Conservation (phyloP, 2,888 invertebrate genomes). For the Bugulina stolonifera region DNA sequence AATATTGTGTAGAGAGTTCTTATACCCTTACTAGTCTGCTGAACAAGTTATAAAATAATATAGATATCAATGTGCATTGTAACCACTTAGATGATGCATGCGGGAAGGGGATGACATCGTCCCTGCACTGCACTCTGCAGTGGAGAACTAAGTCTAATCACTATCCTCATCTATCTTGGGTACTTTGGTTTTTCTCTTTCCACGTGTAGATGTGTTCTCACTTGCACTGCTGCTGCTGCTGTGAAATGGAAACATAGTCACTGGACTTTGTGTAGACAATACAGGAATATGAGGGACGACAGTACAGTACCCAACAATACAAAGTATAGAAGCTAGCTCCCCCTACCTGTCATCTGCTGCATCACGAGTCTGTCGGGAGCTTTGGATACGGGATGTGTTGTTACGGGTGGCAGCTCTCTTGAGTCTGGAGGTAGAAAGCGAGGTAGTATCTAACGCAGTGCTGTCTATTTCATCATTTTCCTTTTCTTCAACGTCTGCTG, state of each 20-base stretch:
- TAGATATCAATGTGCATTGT: no score
- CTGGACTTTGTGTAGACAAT: no score
- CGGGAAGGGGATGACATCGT: no score
- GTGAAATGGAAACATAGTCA: no score
- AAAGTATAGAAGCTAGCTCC: no score
- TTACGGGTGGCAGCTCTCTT: not conserved
- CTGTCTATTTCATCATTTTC: not conserved
- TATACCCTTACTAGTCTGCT: no score
- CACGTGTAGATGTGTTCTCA: not conserved
- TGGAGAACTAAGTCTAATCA: not conserved
- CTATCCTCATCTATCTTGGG: constrained; percentile 2
- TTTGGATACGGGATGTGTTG: not conserved
- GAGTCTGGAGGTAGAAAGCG: not conserved
- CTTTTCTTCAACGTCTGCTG: not conserved
- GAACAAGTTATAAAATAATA: no score
- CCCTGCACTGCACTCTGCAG: no score
- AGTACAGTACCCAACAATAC: no score
- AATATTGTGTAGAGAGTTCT: no score
- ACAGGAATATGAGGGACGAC: no score
- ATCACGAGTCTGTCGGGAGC: not conserved
- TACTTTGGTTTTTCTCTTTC: constrained; percentile 1
- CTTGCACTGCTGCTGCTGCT: not conserved
- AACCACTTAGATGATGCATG: no score
- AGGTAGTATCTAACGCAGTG: constrained; percentile 9
- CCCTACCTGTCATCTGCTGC: not conserved